Evolutionary conservation across 2,113 vertebrate genomes (phyloP).

Genomic region (Pterophyllum scalare): DNA sequence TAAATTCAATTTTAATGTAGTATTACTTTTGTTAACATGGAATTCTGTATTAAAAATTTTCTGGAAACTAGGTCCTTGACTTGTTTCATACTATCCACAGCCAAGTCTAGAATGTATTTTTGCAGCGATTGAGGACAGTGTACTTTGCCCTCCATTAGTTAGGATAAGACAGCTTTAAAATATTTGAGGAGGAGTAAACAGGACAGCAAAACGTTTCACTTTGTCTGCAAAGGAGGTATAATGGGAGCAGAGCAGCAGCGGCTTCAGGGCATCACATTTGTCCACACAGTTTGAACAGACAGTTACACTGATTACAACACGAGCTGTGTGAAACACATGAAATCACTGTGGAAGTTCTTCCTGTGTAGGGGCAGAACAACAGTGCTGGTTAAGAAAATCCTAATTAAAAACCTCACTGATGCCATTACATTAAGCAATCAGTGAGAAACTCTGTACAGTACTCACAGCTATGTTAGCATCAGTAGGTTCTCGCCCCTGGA

Average conservation of each 20-base stretch:
- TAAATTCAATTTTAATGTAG: not conserved
- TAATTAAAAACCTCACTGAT: not conserved
- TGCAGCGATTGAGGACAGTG: not conserved
- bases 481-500: constrained; percentile 83
- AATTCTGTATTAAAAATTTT: not conserved
- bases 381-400: accelerated
- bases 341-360: not conserved
- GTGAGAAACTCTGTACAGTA: not conserved
- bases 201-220: no score
- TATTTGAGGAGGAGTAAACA: no score
- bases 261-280: no score
- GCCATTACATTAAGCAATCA: not conserved
- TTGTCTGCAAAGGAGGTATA: no score
- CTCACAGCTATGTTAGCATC: constrained; percentile 81
- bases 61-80: not conserved
- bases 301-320: not conserved
- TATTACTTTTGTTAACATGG: not conserved
- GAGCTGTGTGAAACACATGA: not conserved
- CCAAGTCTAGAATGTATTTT: not conserved
- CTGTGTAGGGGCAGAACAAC: accelerated
- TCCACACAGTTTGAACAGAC: no score
- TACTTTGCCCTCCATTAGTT: no score
- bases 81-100: not conserved
- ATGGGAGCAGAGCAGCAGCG: no score
- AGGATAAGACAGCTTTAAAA: no score